Conservation (phyloP, 1,140 invertebrate species). For the Triops cancriformis region DNA sequence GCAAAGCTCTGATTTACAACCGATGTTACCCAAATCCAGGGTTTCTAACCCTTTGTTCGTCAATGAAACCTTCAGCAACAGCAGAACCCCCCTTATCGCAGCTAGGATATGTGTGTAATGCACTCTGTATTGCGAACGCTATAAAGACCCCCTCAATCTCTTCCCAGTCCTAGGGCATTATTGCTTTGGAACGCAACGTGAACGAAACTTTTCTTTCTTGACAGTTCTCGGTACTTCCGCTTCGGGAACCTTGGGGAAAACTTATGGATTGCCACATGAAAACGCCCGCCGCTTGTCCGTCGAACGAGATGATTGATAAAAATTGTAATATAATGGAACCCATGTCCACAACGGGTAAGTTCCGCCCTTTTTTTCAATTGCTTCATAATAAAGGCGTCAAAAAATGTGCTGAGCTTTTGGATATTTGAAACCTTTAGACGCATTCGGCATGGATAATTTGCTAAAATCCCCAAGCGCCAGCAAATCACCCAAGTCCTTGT, state of each 20-base stretch:
- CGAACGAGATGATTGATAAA: background rate
- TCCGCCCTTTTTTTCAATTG: too few species aligned
- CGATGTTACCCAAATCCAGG: background rate
- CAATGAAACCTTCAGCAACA: background rate
- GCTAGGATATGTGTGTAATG: background rate
- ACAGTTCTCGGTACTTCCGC: background rate
- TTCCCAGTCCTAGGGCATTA: background rate
- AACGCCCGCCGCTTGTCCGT: background rate
- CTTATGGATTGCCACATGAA: background rate
- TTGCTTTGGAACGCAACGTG: background rate
- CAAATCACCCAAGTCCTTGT: constrained; percentile 20
- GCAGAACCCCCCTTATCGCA: background rate
- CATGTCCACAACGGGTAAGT: background rate
- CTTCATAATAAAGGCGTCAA: too few species aligned
- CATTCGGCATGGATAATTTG: constrained; percentile 25
- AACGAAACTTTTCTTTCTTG: background rate
- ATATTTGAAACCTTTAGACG: background rate
- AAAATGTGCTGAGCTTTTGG: too few species aligned
- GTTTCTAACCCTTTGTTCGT: background rate
- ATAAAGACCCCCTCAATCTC: background rate
- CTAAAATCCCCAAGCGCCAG: background rate
- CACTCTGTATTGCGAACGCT: background rate
- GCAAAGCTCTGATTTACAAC: constrained; percentile 13
- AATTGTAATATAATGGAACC: background rate
- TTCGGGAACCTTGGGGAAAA: background rate